Evolutionary conservation across 64 coral and sea anemone genomes (phyloP).

Genomic region (Stylophora pistillata): DNA sequence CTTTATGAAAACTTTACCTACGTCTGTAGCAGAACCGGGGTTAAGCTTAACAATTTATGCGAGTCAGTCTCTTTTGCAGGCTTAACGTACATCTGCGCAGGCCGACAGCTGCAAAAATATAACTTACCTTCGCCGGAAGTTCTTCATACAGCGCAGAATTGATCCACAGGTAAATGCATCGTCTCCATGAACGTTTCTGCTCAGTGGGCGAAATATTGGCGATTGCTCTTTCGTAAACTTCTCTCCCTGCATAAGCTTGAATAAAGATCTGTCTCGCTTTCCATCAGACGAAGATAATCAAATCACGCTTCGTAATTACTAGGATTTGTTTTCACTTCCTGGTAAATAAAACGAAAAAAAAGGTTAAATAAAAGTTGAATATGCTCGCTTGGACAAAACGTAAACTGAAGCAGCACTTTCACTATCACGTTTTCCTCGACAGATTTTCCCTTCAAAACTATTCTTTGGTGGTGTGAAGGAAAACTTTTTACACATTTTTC

Average conservation of each 20-base stretch:
- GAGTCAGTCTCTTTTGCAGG: no score
- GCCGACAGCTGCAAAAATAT: background rate
- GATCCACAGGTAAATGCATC: constrained; percentile 98
- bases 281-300: constrained; percentile 96
- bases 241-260: constrained; percentile 86
- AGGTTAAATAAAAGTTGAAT: no score
- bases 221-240: constrained; percentile 90
- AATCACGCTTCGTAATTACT: constrained; percentile 99
- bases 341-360: background rate
- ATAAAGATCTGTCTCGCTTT: constrained; percentile 75
- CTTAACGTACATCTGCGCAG: background rate
- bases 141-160: constrained; percentile 96
- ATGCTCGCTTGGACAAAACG: no score
- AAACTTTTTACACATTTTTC: no score
- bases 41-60: no score
- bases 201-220: constrained; percentile 89
- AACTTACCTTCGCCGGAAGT: constrained; percentile 78
- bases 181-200: constrained; percentile 92
- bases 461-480: no score
- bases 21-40: no score
- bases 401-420: no score
- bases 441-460: no score
- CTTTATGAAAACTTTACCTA: no score
- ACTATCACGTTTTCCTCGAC: no score
- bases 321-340: constrained; percentile 95